Evolutionary conservation across 2,797 vertebrate species (phyloP).

Genomic region (Gymnoscopelus braueri): DNA sequence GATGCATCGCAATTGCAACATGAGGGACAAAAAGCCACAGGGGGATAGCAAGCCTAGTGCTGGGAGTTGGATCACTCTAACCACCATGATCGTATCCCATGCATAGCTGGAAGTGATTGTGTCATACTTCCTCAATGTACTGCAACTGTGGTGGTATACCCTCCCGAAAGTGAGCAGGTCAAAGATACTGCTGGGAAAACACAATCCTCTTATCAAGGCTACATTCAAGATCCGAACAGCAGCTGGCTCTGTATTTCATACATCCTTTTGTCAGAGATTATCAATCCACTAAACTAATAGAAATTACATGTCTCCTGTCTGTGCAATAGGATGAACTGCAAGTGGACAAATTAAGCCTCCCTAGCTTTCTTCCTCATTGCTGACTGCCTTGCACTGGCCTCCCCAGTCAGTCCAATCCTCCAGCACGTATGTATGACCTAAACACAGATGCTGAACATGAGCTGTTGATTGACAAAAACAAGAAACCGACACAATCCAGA

Average conservation of each 20-base stretch:
- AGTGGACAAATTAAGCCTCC: slow-evolving; percentile 30
- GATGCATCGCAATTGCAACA: slow-evolving; percentile 18
- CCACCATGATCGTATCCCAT: slow-evolving; percentile 46
- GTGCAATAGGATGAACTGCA: slow-evolving; percentile 30
- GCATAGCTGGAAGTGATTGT: slow-evolving; percentile 46
- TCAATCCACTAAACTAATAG: slow-evolving; percentile 7
- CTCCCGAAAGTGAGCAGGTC: slow-evolving; percentile 41
- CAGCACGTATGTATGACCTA: slow-evolving; percentile 50
- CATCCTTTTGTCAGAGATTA: slow-evolving; percentile 27
- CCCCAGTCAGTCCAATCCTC: slow-evolving; percentile 63
- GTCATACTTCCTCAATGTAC: slow-evolving; percentile 45
- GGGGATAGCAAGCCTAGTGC: slow-evolving; percentile 39
- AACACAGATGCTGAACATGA: slow-evolving; percentile 59
- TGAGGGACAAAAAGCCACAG: slow-evolving; percentile 6
- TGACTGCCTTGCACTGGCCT: slow-evolving; percentile 11
- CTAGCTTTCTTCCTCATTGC: slow-evolving; percentile 34
- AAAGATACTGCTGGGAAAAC: slow-evolving; percentile 45
- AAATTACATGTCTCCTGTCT: neutral
- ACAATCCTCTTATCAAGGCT: slow-evolving; percentile 68
- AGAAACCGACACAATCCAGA: neutral
- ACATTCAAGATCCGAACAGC: slow-evolving; percentile 22
- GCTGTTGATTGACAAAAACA: slow-evolving; percentile 66
- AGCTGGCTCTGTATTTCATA: slow-evolving; percentile 26
- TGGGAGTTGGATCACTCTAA: slow-evolving; percentile 40
- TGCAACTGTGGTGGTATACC: slow-evolving; percentile 33